Base-by-base conservation (phyloP, 2,797 vertebrate species). In the Amblyopsis hoosieri region DNA sequence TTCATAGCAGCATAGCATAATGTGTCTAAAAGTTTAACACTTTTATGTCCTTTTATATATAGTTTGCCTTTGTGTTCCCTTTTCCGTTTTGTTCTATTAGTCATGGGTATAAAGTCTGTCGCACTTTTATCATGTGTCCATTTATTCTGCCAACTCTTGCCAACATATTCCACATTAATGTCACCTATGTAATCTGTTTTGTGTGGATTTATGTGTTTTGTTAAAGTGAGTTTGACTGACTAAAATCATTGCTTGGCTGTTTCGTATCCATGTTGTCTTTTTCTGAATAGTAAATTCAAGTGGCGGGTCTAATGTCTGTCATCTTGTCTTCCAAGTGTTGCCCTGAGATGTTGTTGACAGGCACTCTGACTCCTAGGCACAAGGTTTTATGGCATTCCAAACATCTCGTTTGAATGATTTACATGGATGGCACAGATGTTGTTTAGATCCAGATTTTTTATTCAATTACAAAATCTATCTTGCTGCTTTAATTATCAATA, bases 381-480 rank as follows among this genome's bases (percentile, higher is more conserved):
- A 70, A 73, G 81, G 76, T 88, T 91, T 92, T 91, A 91, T 91
- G 89, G 89, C 88, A 56, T 88, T 86, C 85, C 78, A 62, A 83
- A 86, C 84, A 85, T 89, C 91, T 92, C 89, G 75, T 92, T 91
- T 89, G 86, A 88, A 89, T 92, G 91, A 93, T 93, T 93, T 92
- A 92, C 91, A 89, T 90, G 89, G 82, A 80, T 86, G 82, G 90
- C 90, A 90, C 92, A 93, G 92, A 93, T 93, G 92, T 93, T 92
- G 88, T 90, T 91, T 87, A 89, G 87, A 91, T 92, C 90, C 89
- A 75, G 87, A 90, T 91, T 92, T 93, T 92, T 91, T 87, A 90
- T 92, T 92, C 90, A 93, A 92, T 92, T 93, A 93, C 90, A 74
- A 89, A 85, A 91, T 92, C 89, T 89, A 91, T 92, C 91, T 91